Evolutionary conservation across 2,888 invertebrate genomes (phyloP).

Genomic region (Agrotis ipsilon): DNA sequence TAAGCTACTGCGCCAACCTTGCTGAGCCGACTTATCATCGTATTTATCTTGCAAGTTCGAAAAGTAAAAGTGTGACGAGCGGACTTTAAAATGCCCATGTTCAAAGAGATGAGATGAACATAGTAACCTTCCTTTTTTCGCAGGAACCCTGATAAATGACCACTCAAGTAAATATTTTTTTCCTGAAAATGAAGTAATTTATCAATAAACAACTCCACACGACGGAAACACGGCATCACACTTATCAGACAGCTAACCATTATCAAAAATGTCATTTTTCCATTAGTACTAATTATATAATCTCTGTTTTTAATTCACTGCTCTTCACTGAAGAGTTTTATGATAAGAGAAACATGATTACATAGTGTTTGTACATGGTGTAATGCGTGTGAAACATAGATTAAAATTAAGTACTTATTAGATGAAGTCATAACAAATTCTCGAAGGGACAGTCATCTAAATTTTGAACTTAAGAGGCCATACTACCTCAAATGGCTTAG

Average conservation of each 20-base stretch:
- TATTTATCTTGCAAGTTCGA: no score
- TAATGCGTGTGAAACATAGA: conserved; percentile 8
- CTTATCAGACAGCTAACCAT: conserved; percentile 21
- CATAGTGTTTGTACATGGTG: conserved; percentile 8
- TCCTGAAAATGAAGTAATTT: background rate
- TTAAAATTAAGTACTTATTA: background rate
- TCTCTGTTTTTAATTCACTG: conserved; percentile 52
- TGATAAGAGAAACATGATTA: conserved; percentile 19
- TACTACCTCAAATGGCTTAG: no score
- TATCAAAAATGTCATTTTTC: conserved; percentile 40
- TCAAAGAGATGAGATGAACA: no score
- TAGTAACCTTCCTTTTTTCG: background rate
- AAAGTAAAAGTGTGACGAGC: no score
- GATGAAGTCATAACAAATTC: no score
- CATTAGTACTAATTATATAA: conserved; percentile 52
- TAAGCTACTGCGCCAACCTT: no score
- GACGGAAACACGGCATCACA: conserved; percentile 35
- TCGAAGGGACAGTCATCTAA: no score
- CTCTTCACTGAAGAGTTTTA: conserved; percentile 10
- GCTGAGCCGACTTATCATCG: no score
- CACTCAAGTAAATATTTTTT: background rate
- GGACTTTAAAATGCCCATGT: no score
- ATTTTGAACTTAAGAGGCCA: no score
- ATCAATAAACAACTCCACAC: background rate
- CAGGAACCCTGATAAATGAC: background rate